These are phyloP conservation scores for Lacerta bilineata DNA, from an alignment of 2,797 vertebrate species.

Conservation along the genomic window DNA sequence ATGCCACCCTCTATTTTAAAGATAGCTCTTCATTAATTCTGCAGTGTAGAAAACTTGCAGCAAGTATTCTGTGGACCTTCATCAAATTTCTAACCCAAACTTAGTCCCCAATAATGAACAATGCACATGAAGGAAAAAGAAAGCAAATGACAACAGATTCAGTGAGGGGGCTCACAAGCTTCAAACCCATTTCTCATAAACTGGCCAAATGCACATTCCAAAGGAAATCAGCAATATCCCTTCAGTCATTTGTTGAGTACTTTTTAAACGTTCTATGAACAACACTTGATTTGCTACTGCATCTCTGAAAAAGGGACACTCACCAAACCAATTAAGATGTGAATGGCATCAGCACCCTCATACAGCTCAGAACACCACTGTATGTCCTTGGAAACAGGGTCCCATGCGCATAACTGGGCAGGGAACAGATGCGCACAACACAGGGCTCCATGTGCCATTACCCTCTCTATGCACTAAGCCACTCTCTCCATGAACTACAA, in stretches of 20 bases:
- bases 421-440: neutral
- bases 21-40: neutral
- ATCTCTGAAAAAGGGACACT: neutral
- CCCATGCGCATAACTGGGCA: too few relatives aligned
- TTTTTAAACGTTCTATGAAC: neutral
- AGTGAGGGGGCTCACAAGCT: neutral
- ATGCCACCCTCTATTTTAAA: neutral
- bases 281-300: neutral
- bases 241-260: neutral
- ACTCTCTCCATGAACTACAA: too few relatives aligned
- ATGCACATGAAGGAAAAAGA: neutral
- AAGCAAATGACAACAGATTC: neutral
- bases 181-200: neutral
- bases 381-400: neutral
- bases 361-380: too few relatives aligned
- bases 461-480: neutral
- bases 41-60: neutral
- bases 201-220: neutral
- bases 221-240: neutral
- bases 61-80: neutral
- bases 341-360: too few relatives aligned
- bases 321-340: neutral
- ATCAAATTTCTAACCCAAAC: neutral
- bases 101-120: neutral
- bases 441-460: neutral